Conservation (phyloP, 2,888 invertebrate genomes). For the Raillietiella orientalis region DNA sequence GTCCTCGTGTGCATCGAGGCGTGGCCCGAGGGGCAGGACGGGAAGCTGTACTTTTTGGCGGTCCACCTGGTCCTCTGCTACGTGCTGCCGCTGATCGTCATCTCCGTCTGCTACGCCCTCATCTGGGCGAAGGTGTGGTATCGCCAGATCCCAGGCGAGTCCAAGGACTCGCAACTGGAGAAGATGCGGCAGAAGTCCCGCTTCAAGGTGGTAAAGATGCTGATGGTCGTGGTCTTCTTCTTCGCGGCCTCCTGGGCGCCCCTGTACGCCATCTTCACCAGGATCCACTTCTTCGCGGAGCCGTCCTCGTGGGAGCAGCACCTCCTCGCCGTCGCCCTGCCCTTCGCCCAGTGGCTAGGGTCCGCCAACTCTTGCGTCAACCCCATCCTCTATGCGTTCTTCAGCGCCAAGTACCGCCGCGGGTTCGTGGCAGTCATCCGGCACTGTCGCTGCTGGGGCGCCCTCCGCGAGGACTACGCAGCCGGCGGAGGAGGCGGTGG, state of each 20-base stretch:
- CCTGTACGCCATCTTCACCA: slow-evolving; percentile 54
- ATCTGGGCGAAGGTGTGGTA: slow-evolving; percentile 55
- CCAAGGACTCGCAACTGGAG: no score
- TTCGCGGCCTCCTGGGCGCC: slow-evolving; percentile 81
- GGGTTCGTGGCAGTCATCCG: slow-evolving; percentile 64
- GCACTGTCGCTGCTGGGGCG: slow-evolving; percentile 51
- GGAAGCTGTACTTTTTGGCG: slow-evolving; percentile 51
- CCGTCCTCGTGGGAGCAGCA: slow-evolving; percentile 4
- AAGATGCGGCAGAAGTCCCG: slow-evolving; percentile 84
- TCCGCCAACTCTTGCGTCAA: slow-evolving; percentile 84
- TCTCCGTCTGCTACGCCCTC: slow-evolving; percentile 62
- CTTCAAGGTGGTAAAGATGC: slow-evolving; percentile 78
- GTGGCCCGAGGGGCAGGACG: slow-evolving; percentile 54
- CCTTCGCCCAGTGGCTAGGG: slow-evolving; percentile 70
- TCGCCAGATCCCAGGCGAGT: slow-evolving; percentile 15
- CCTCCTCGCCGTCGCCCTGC: slow-evolving; percentile 21
- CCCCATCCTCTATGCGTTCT: slow-evolving; percentile 72
- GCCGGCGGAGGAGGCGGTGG: no score
- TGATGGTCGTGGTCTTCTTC: slow-evolving; percentile 65
- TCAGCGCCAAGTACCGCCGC: slow-evolving; percentile 67
- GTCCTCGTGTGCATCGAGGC: slow-evolving; percentile 15
- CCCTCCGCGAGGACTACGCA: slow-evolving; percentile 49
- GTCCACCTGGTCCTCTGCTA: slow-evolving; percentile 68
- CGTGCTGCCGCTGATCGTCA: slow-evolving; percentile 59
- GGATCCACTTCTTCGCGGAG: slow-evolving; percentile 24